Evolutionary conservation across 2,113 vertebrate species (phyloP).

Genomic region (Cebidichthys violaceus): DNA sequence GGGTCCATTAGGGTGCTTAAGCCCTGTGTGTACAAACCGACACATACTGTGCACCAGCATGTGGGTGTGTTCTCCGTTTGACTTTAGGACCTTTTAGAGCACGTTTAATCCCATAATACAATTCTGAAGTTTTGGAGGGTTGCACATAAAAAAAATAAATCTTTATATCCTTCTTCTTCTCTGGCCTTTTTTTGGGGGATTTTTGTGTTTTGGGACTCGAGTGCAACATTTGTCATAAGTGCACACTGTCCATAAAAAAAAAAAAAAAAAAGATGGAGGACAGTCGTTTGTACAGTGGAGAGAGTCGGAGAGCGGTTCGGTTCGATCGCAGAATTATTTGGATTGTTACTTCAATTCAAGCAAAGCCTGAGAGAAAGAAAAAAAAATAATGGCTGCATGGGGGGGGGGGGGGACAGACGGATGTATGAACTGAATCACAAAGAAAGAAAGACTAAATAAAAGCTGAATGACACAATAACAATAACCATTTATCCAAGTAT

Average conservation of each 20-base stretch:
- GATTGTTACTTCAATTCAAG: not conserved
- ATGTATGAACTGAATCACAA: not conserved
- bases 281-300: not conserved
- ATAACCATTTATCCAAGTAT: not conserved
- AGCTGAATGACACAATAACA: not conserved
- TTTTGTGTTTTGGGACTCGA: not conserved
- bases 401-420: not conserved
- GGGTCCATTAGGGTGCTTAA: conserved; percentile 46
- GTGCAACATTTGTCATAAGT: not conserved
- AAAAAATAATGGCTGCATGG: conserved; percentile 1
- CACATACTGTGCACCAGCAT: conserved; percentile 22
- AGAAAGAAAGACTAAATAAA: not conserved
- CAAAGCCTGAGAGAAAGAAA: not conserved
- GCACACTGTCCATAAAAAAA: not conserved
- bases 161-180: not conserved
- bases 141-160: not conserved
- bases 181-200: not conserved
- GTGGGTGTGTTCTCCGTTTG: conserved; percentile 40
- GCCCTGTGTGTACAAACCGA: conserved; percentile 14
- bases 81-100: conserved; percentile 33
- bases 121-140: not conserved
- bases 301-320: not conserved
- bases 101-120: not conserved
- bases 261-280: not conserved
- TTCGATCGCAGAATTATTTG: not conserved